Evolutionary conservation across 2,113 vertebrate genomes (phyloP).

Genomic region (Toxostoma redivivum): DNA sequence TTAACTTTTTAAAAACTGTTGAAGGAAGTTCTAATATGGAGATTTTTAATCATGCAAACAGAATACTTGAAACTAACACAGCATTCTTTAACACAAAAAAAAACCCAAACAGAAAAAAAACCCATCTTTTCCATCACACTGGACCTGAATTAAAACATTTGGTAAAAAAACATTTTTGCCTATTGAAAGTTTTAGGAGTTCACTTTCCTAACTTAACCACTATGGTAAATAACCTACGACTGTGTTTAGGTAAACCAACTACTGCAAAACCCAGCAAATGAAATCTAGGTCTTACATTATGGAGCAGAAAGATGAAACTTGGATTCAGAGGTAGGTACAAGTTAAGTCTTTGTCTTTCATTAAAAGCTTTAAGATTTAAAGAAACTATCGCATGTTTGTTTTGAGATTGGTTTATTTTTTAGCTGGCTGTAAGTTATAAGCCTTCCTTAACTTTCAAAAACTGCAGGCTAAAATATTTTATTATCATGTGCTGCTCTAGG

Average conservation of each 20-base stretch:
- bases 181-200: not conserved
- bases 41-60: not conserved
- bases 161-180: not conserved
- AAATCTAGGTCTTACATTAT: not conserved
- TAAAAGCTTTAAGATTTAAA: not conserved
- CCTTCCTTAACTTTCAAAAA: not conserved
- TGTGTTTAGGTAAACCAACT: not conserved
- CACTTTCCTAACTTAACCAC: not conserved
- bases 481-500: not conserved
- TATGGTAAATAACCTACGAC: not conserved
- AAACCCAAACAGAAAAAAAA: not conserved
- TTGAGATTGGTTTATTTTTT: not conserved
- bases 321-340: constrained; percentile 19
- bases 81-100: not conserved
- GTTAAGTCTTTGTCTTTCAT: not conserved
- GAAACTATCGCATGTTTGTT: not conserved
- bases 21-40: not conserved
- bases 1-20: not conserved
- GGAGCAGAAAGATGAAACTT: not conserved
- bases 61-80: not conserved
- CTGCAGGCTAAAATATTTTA: not conserved
- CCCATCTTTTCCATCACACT: not conserved
- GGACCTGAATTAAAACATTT: not conserved
- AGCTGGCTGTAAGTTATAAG: not conserved
- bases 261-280: not conserved